Evolutionary conservation across 1,140 invertebrate genomes (phyloP).

Genomic region (Trichonephila clavata): DNA sequence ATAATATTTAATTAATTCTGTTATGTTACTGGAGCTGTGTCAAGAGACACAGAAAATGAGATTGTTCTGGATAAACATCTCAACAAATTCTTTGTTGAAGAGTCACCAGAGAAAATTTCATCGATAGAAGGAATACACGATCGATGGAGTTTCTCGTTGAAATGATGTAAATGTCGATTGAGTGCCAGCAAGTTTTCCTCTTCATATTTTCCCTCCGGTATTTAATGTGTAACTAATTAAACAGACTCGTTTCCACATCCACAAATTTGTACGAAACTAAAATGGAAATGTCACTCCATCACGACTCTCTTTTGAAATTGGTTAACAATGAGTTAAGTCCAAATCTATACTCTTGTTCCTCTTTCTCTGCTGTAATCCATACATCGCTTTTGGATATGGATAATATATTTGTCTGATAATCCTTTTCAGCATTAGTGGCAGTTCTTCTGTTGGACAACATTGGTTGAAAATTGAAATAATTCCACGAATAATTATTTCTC

Average conservation of each 20-base stretch:
- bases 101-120: not conserved
- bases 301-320: no score
- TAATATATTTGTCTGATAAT: no score
- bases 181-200: constrained; percentile 26
- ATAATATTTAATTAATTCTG: not conserved
- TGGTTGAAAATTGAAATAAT: no score
- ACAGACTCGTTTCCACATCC: not conserved
- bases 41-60: not conserved
- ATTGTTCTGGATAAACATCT: not conserved
- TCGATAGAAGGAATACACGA: not conserved
- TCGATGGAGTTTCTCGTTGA: not conserved
- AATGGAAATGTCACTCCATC: not conserved
- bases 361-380: no score
- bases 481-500: no score
- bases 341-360: no score
- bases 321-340: no score
- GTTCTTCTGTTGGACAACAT: no score
- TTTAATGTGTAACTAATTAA: constrained; percentile 52
- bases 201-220: constrained; percentile 5
- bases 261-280: not conserved
- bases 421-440: no score
- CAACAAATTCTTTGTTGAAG: not conserved
- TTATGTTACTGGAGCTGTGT: not conserved
- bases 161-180: not conserved
- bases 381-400: no score